Evolutionary conservation across 2,797 vertebrate species (phyloP), one percentile per base, ranked within the genome.

Genomic region (Emys orbicularis): DNA sequence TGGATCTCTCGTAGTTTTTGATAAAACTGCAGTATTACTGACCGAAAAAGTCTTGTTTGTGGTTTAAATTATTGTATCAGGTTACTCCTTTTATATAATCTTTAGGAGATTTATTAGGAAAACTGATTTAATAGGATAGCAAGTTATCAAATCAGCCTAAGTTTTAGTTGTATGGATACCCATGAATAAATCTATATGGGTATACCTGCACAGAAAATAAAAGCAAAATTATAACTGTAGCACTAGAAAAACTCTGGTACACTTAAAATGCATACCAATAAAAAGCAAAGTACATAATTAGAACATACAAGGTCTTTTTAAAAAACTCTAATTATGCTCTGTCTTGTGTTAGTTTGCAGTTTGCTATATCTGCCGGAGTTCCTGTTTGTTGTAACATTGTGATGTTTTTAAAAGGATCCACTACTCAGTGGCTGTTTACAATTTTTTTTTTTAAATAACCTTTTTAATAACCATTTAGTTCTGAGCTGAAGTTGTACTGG

Each of bases 71-170:
- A n/a, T n/a, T n/a, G n/a, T n/a, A n/a, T n/a, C n/a, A n/a, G n/a
- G n/a, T n/a, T n/a, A n/a, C n/a, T n/a, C n/a, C n/a, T n/a, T n/a
- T n/a, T n/a, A n/a, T n/a, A n/a, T n/a, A n/a, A n/a, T 95, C n/a
- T 94, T 89, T 57, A 53, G 54, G 81, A 88, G 50, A 84, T 56
- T 93, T 11, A 12, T 34, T 91, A 54, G 68, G 15, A 56, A 49
- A 93, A 94, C 56, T 25, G 0, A 95, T 79, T 91, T 47, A 92
- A 18, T 65, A 90, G 74, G 87, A 29, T 61, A 79, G 2, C 41
- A 86, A 50, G 25, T 83, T 97, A 12, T 47, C 47, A 89, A 82
- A 93, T 85, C 37, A 94, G 19, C 47, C 49, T 54, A 57, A 81
- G 6, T 81, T 90, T 3, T 37, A 74, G 4, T 76, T 85, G 37